A percentile compares a stretch with the other conserved stretches of the same genome.
These are phyloP conservation scores for Rallus crepitans DNA, from an alignment of 2,797 vertebrate genomes.

Conservation along the genomic window DNA sequence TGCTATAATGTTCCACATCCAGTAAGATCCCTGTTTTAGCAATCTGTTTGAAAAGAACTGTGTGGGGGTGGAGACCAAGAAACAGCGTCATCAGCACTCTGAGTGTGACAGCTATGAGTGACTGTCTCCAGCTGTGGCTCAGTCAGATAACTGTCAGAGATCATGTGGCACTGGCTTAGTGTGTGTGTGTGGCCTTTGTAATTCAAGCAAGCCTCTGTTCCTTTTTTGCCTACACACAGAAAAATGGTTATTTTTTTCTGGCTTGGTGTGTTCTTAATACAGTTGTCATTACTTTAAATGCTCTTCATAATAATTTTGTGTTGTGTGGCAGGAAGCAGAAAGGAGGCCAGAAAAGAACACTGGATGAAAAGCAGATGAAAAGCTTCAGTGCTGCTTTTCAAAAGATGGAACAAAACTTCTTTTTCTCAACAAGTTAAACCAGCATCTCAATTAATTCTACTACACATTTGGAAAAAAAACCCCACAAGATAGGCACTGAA, in stretches of 20 bases:
- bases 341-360: conserved; percentile 9
- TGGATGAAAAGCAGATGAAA: conserved; percentile 63
- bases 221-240: neutral
- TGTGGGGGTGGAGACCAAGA: neutral
- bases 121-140: conserved; percentile 21
- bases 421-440: neutral
- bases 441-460: neutral
- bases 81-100: neutral
- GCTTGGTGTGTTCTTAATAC: conserved; percentile 46
- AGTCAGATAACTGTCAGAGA: neutral
- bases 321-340: conserved; percentile 46
- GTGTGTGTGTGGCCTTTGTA: conserved; percentile 8
- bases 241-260: neutral
- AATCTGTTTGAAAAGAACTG: neutral
- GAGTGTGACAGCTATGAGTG: neutral
- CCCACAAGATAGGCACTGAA: neutral
- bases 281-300: conserved; percentile 48
- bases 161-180: neutral
- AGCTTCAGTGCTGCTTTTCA: neutral
- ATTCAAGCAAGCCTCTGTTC: neutral
- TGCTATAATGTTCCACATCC: neutral
- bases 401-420: neutral
- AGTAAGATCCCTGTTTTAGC: neutral
- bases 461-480: neutral
- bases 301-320: conserved; percentile 23